A percentile compares a stretch with the other conserved stretches of the same genome.
phyloP scores from a whole-genome alignment of 2,113 vertebrate genomes.

The Tetraodon nigroviridis region DNA sequence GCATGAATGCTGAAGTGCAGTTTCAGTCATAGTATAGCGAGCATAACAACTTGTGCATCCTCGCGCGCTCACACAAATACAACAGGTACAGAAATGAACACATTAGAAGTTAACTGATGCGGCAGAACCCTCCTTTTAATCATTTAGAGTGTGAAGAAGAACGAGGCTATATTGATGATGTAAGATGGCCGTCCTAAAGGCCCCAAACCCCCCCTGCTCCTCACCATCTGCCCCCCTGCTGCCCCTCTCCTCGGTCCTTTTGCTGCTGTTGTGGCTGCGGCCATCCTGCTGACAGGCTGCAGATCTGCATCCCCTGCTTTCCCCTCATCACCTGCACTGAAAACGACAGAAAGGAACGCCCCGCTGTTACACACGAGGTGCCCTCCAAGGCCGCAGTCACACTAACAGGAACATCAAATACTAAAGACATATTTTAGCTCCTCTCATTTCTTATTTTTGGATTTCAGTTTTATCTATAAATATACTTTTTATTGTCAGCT shows the following conservation, averaged over 20 bases:
- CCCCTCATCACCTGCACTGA: constrained; percentile 14
- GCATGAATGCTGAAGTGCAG: constrained; percentile 14
- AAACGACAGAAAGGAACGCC: constrained; percentile 18
- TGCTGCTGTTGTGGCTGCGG: constrained; percentile 20
- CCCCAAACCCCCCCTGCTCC: constrained; percentile 12
- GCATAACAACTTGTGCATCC: background rate
- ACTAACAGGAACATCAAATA: constrained; percentile 7
- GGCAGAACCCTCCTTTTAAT: constrained; percentile 4
- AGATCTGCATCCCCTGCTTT: constrained; percentile 11
- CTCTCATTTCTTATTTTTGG: background rate
- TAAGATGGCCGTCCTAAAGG: constrained; percentile 3
- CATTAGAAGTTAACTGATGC: constrained; percentile 23
- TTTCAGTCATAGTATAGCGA: constrained; percentile 30
- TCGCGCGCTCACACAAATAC: constrained; percentile 9
- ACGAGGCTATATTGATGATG: background rate
- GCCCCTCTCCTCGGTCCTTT: background rate
- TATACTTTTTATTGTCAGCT: too few relatives aligned
- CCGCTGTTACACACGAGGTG: background rate
- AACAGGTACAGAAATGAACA: constrained; percentile 23
- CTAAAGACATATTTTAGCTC: background rate
- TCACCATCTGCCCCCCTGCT: background rate
- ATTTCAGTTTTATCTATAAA: too few relatives aligned
- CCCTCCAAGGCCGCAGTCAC: constrained; percentile 17
- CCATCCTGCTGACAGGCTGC: constrained; percentile 25
- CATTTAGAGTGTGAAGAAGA: background rate